These are phyloP conservation scores for Troglohyphantes excavatus DNA, from an alignment of 2,888 invertebrate species.

Conservation along the genomic window DNA sequence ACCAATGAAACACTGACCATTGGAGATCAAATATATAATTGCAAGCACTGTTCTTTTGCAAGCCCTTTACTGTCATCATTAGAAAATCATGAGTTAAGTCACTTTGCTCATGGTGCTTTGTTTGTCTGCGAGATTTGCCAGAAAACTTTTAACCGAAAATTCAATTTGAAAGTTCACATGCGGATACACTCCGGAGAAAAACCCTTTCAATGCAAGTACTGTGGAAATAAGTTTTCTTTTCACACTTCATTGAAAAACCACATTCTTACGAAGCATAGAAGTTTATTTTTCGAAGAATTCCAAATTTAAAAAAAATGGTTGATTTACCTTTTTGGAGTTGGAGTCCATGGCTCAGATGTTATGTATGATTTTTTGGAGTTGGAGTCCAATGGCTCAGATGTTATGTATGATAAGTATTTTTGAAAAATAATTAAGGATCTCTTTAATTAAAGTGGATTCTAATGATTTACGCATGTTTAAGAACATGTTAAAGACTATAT, in stretches of 20 bases:
- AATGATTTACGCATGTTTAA: too few relatives aligned
- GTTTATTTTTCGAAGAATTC: too few relatives aligned
- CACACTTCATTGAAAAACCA: constrained; percentile 43
- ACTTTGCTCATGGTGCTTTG: background rate
- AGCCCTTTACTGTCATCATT: background rate
- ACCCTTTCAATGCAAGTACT: constrained; percentile 46
- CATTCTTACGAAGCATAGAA: background rate
- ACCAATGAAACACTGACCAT: background rate
- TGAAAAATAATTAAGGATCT: too few relatives aligned
- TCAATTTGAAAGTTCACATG: constrained; percentile 62
- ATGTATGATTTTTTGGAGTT: too few relatives aligned
- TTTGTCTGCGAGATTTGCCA: constrained; percentile 48
- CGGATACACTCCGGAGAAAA: constrained; percentile 66
- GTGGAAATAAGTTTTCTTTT: constrained; percentile 27
- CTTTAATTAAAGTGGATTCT: too few relatives aligned
- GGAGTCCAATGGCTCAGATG: too few relatives aligned
- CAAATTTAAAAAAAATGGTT: too few relatives aligned
- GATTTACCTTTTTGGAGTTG: too few relatives aligned
- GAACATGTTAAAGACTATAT: too few relatives aligned
- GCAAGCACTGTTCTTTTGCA: background rate
- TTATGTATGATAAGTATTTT: too few relatives aligned
- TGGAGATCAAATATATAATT: constrained; percentile 4
- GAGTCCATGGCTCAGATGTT: too few relatives aligned
- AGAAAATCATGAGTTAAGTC: constrained; percentile 20
- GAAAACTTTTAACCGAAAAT: constrained; percentile 52